Base-by-base conservation (phyloP, 2,113 vertebrate species). In the Chauna torquata region DNA sequence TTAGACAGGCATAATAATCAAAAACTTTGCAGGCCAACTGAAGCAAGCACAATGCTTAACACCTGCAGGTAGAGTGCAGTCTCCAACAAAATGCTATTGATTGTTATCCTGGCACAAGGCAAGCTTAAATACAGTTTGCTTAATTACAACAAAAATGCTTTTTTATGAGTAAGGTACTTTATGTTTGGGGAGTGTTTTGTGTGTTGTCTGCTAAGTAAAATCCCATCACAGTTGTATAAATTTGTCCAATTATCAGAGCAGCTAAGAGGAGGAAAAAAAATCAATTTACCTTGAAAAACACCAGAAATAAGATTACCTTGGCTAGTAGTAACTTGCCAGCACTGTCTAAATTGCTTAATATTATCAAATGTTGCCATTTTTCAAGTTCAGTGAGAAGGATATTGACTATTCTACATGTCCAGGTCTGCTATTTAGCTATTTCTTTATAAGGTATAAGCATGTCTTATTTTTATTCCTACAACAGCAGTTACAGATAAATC, bases 101-200 rank as follows among this genome's bases (percentile, higher is more conserved):
- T 98, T 96, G 91, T 90, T 96, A 96, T 42, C 65, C 86, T 97
- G 95, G 83, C 85, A 92, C 86, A 97, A 96, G 93, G 90, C 79
- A 72, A 96, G 93, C 92, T 97, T 97, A 97, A 95, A 97, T 97
- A 97, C 75, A 95, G 91, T 95, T 98, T 96, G 83, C 93, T 98
- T 98, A 98, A 99, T 98, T 98, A 97, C 96, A 96, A 85, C 59
- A 97, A 95, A 98, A 98, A 97, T 96, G 87, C 45, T 61, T 90
- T 98, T 98, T 98, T 97, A 97, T 98, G 92, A 98, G 93, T 96
- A 77, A 96, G 94, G 92, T 79, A 90, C 93, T 97, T 97, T 92
- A 75, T 93, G 71, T 96, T 97, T 92, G 68, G 96, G 93, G 97
- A 97, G 64, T 89, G 80, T 97, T 98, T 98, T 96, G 91, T 97